These are phyloP conservation scores for Psephotus haematonotus DNA, from an alignment of 2,113 vertebrate genomes.

Conservation along the genomic window DNA sequence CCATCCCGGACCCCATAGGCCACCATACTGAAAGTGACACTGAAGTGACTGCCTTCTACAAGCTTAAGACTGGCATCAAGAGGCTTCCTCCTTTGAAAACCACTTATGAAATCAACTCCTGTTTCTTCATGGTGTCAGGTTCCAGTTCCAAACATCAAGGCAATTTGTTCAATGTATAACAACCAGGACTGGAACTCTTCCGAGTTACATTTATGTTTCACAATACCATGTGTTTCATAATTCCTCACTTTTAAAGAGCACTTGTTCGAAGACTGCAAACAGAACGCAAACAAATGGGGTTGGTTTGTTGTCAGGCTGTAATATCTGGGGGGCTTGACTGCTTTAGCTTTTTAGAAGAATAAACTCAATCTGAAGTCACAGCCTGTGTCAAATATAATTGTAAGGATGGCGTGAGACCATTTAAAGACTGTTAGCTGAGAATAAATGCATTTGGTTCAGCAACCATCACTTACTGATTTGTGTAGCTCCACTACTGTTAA, in stretches of 20 bases:
- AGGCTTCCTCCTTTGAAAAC: neutral
- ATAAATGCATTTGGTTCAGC: neutral
- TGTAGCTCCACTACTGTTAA: neutral
- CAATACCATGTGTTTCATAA: neutral
- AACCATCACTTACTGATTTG: neutral
- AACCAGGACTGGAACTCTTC: neutral
- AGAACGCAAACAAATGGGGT: neutral
- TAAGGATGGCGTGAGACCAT: neutral
- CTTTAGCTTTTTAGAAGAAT: neutral
- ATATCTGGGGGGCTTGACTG: neutral
- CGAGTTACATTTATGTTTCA: neutral
- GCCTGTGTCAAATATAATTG: neutral
- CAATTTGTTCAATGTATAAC: neutral
- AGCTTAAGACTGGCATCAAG: neutral
- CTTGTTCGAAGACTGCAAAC: neutral
- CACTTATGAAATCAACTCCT: neutral
- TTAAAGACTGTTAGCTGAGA: neutral
- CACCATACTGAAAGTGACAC: accelerated
- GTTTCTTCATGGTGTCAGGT: accelerated
- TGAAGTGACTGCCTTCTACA: neutral
- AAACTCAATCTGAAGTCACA: neutral
- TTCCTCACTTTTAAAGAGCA: neutral
- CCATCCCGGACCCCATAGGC: neutral
- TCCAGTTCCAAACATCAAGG: neutral
- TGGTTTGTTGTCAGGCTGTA: neutral